A percentile compares a stretch with the other conserved stretches of the same genome.
Evolutionary conservation across 2,888 invertebrate genomes (phyloP).

Genomic region (Leptinotarsa tumamoca): DNA sequence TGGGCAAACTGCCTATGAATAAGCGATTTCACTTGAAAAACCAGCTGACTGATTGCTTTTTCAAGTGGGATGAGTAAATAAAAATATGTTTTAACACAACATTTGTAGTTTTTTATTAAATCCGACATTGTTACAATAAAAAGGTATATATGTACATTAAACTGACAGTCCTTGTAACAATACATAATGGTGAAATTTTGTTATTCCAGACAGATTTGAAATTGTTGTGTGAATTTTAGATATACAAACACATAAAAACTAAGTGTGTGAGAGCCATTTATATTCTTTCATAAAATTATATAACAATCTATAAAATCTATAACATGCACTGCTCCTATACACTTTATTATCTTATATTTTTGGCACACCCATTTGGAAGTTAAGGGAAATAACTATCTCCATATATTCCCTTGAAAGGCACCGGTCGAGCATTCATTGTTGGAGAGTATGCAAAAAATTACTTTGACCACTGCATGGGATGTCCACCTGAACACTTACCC

Average conservation of each 20-base stretch:
- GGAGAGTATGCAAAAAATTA: conserved; percentile 22
- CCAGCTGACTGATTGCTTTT: not conserved
- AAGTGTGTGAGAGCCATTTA: conserved; percentile 56
- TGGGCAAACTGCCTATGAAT: too few species aligned
- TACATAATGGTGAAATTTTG: conserved; percentile 54
- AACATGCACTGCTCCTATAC: conserved; percentile 62
- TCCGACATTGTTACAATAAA: conserved; percentile 64
- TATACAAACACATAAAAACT: conserved; percentile 51
- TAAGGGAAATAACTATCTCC: conserved; percentile 55
- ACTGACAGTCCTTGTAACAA: conserved; percentile 60
- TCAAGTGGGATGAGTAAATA: conserved; percentile 18
- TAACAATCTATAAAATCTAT: conserved; percentile 67
- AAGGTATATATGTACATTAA: conserved; percentile 60
- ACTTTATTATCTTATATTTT: conserved; percentile 56
- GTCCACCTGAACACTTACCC: too few species aligned
- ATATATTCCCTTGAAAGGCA: conserved; percentile 61
- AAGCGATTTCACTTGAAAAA: too few species aligned
- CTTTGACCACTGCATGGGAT: not conserved
- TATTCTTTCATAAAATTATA: conserved; percentile 57
- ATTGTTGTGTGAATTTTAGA: conserved; percentile 49
- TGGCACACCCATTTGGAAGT: conserved; percentile 64
- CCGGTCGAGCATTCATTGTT: conserved; percentile 55
- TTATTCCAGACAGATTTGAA: conserved; percentile 47
- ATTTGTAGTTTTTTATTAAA: conserved; percentile 60
- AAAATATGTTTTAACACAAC: conserved; percentile 57